phyloP scores from a whole-genome alignment of 2,113 vertebrate genomes.

The Sclerurus mexicanus region DNA sequence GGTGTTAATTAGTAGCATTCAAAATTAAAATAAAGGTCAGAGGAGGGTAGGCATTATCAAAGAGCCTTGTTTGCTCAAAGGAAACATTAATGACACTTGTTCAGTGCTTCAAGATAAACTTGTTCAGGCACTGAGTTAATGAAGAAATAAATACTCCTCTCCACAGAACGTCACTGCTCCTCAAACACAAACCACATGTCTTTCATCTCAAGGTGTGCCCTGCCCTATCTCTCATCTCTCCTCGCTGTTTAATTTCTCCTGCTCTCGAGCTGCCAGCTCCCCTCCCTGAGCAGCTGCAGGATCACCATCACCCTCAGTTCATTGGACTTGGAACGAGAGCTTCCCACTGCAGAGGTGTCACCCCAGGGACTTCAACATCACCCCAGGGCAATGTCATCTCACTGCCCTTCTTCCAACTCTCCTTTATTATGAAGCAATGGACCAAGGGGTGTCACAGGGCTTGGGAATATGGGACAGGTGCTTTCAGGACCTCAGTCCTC shows the following conservation, averaged over 20 bases:
- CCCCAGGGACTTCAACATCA: not conserved
- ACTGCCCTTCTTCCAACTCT: not conserved
- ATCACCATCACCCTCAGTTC: not conserved
- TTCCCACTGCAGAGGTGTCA: not conserved
- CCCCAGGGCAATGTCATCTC: not conserved
- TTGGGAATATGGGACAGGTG: not conserved
- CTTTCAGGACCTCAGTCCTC: not conserved
- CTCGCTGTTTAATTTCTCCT: not conserved
- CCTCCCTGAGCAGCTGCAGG: not conserved
- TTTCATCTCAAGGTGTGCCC: constrained; percentile 58
- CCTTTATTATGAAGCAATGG: not conserved
- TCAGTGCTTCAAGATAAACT: constrained; percentile 64
- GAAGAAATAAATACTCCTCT: constrained; percentile 57
- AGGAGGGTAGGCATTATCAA: constrained; percentile 54
- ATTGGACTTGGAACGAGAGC: not conserved
- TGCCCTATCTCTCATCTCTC: constrained; percentile 56
- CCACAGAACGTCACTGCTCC: constrained; percentile 1
- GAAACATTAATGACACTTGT: constrained; percentile 51
- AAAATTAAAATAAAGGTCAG: constrained; percentile 56
- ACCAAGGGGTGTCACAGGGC: not conserved
- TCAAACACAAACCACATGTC: constrained; percentile 16
- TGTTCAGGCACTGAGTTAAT: constrained; percentile 59
- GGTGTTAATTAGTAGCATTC: constrained; percentile 52
- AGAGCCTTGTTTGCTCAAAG: constrained; percentile 57
- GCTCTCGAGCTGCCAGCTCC: not conserved